Base-by-base conservation (phyloP, 2,113 vertebrate species). In the Eubucco bourcierii region DNA sequence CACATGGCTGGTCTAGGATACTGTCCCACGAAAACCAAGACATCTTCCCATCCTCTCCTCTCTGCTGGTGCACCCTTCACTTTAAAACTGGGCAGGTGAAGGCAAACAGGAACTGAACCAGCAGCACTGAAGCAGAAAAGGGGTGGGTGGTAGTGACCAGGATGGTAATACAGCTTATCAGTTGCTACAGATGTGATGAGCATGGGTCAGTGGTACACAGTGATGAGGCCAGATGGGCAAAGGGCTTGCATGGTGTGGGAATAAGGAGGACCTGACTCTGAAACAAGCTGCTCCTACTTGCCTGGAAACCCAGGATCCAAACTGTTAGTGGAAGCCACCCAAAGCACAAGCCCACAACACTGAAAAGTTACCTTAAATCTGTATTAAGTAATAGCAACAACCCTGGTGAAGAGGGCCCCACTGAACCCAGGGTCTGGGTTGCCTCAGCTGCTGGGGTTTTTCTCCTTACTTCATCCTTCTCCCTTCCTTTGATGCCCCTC, bases 111-210 rank as follows among this genome's bases (percentile, higher is more conserved):
- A 77, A 50, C 61, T 4, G 4, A 25, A 65, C 1, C 18, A 33
- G 61, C 8, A 8, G 19, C 55, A 7, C 33, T 2, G 1, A 56
- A 76, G 71, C 23, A 41, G n/a, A 19, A 20, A 0, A 1, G 7
- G 4, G 17, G 19, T 37, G 72, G 53, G 10, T 6, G 58, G 53
- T 29, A 50, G 10, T 23, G 39, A 21, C 13, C 2, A 31, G 19
- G 44, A 12, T 24, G 47, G 63, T 13, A 46, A 14, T 9, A 9
- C 0, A 3, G 2, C 27, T 4, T 6, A 10, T 39, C 33, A 55
- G 70, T 13, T 3, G 28, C 31, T 2, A 2, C 0, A 1, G n/a
- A 8, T 25, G 37, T 34, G 66, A 17, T 19, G 15, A 15, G 33
- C 0, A 1, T 8, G 46, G 33, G 59, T 21, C 59, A 60, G 23